Evolutionary conservation across 2,888 invertebrate species (phyloP), one percentile per base, ranked within the genome.

Genomic region (Chironomus tentans): DNA sequence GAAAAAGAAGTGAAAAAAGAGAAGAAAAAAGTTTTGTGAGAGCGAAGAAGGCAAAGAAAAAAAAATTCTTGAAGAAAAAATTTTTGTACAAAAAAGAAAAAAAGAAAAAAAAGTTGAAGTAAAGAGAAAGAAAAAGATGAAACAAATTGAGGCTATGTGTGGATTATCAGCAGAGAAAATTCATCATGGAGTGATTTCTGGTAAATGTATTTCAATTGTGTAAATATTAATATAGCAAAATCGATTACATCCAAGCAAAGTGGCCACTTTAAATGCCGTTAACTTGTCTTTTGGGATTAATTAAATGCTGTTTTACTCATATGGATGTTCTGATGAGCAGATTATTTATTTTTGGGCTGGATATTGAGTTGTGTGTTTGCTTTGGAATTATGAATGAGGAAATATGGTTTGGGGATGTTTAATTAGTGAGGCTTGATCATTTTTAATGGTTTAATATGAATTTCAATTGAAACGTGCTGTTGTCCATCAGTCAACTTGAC

Each of bases 81-180:
- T 65, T 22, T 65, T 21, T 22, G 65, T 21, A n/a, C n/a, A 46
- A 15, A 69, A 69, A 69, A 69, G 5, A 28, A 69, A n/a, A 46
- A 3, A 18, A 69, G 46, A 69, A 46, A 46, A 46, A 69, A 5
- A 38, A n/a, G n/a, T 46, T 69, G 13, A 69, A 28, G 38, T 69
- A 69, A n/a, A n/a, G n/a, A n/a, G n/a, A n/a, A n/a, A 46, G 28
- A 21, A 28, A n/a, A 72, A 38, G 46, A 74, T 74, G 74, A 68
- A 74, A 22, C 74, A 74, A 74, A 68, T 74, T 38, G 18, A 68
- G 48, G 22, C 65, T 47, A 68, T 74, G 18, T 62, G 46, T 74
- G 74, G 74, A 74, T 74, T 74, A 74, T 74, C 68, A 62, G 38
- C 73, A 56, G 22, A 73, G 18, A 62, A 48, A 46, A 48, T 74